A percentile compares a stretch with the other conserved stretches of the same genome.
These are phyloP conservation scores for Bubo scandiacus DNA, from an alignment of 2,113 vertebrate genomes.

Conservation along the genomic window DNA sequence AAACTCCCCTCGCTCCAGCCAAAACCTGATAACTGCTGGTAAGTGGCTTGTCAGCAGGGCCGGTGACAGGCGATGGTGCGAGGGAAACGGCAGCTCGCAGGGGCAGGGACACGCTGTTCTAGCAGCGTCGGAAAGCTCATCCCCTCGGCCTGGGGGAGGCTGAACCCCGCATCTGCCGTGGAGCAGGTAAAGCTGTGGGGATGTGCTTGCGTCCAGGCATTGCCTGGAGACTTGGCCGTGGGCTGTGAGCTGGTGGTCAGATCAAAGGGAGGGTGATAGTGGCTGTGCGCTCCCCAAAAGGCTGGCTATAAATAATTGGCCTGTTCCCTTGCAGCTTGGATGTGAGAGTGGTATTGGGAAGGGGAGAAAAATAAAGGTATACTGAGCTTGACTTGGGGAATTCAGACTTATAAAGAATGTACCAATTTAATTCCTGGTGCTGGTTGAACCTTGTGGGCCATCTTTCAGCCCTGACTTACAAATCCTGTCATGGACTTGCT, in stretches of 20 bases:
- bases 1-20: background rate
- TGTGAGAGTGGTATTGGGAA: fast-evolving
- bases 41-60: background rate
- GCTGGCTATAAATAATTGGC: fast-evolving
- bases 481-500: fast-evolving
- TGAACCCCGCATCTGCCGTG: fast-evolving
- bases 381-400: background rate
- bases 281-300: fast-evolving
- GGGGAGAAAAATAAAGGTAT: too few species aligned
- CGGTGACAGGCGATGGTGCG: fast-evolving
- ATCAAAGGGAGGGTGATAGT: fast-evolving
- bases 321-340: background rate
- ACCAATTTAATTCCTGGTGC: background rate
- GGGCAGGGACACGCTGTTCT: fast-evolving
- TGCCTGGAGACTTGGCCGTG: fast-evolving
- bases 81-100: fast-evolving
- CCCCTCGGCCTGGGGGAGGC: fast-evolving
- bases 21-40: background rate
- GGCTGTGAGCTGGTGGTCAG: background rate
- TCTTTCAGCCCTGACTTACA: background rate
- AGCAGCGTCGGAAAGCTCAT: fast-evolving
- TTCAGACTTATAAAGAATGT: background rate
- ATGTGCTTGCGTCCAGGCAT: fast-evolving
- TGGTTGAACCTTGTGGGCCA: fast-evolving
- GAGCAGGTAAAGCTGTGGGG: fast-evolving